Conservation (phyloP, 2,888 invertebrate species). For the Sipha maydis region DNA sequence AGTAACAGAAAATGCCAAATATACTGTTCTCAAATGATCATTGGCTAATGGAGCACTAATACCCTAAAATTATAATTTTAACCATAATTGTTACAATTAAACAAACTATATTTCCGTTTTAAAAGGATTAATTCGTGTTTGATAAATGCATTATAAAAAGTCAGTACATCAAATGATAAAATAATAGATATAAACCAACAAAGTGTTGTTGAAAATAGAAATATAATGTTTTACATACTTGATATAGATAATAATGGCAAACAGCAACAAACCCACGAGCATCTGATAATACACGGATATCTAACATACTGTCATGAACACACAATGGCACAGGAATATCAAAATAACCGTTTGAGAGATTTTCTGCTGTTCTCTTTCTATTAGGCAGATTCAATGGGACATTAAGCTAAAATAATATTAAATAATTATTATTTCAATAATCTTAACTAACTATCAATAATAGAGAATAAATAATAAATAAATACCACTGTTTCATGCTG, state of each 20-base stretch:
- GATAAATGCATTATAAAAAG: not conserved
- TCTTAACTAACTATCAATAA: not conserved
- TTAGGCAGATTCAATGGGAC: constrained; percentile 85
- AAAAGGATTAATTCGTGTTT: not conserved
- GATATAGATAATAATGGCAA: constrained; percentile 82
- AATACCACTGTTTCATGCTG: constrained; percentile 88
- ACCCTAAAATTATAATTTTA: constrained; percentile 50
- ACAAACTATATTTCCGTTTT: not conserved
- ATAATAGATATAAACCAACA: not conserved
- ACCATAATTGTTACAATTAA: not conserved
- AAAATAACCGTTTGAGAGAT: constrained; percentile 77
- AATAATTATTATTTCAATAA: not conserved
- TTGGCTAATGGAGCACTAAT: constrained; percentile 44
- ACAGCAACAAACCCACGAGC: constrained; percentile 74
- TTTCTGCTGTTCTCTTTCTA: constrained; percentile 70
- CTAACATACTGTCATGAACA: constrained; percentile 83
- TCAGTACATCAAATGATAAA: not conserved
- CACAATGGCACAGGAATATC: constrained; percentile 83
- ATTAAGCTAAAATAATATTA: constrained; percentile 74
- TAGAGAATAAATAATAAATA: constrained; percentile 63
- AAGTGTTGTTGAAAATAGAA: constrained; percentile 37
- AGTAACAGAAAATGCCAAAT: constrained; percentile 87
- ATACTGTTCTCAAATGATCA: constrained; percentile 69
- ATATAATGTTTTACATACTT: constrained; percentile 67
- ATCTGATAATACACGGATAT: constrained; percentile 81